Conservation (phyloP, 2,797 vertebrate genomes). For the Dipus sagitta region DNA sequence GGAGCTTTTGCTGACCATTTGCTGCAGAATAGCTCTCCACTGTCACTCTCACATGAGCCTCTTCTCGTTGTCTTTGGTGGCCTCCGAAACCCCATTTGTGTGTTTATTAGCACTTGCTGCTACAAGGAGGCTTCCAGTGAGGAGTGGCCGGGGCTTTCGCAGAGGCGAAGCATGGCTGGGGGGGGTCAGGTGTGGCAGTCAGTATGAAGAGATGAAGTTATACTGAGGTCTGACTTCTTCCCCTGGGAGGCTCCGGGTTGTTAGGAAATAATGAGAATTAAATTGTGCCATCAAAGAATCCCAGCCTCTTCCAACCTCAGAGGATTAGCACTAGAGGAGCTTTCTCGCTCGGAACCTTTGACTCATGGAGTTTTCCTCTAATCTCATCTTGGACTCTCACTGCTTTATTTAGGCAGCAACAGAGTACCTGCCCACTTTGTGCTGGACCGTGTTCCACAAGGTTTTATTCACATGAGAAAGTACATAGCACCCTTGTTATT, state of each 20-base stretch:
- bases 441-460: not conserved
- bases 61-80: constrained; percentile 17
- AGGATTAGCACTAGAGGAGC: not conserved
- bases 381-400: not conserved
- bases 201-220: constrained; percentile 46
- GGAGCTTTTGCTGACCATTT: constrained; percentile 20
- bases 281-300: constrained; percentile 49
- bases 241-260: constrained; percentile 38
- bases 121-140: not conserved
- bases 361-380: not conserved
- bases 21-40: not conserved
- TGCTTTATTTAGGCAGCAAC: not conserved
- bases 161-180: not conserved
- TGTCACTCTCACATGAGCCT: not conserved
- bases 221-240: constrained; percentile 1
- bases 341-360: constrained; percentile 49
- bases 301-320: constrained; percentile 16
- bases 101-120: constrained; percentile 41
- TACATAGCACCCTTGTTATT: not conserved
- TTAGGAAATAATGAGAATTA: constrained; percentile 67
- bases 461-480: not conserved
- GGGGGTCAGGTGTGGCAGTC: constrained; percentile 19
- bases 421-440: not conserved
- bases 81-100: not conserved
- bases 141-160: not conserved